These are phyloP conservation scores for Anticlea derivata DNA, from an alignment of 2,888 invertebrate genomes.

Conservation along the genomic window DNA sequence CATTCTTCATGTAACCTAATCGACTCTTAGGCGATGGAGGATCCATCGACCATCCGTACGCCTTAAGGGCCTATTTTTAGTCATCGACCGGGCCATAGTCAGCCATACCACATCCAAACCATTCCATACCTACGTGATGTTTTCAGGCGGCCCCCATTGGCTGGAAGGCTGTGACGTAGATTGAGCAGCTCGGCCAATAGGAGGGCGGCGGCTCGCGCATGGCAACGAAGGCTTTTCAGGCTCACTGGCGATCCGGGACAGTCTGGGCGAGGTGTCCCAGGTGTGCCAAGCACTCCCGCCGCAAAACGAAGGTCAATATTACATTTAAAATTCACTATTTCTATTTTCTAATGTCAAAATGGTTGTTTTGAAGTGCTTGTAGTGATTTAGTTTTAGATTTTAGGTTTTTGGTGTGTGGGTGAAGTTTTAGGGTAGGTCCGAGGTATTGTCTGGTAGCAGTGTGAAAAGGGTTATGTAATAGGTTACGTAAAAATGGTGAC, in stretches of 20 bases:
- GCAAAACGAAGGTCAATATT: conserved; percentile 70
- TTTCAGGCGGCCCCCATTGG: conserved; percentile 72
- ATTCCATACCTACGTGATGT: conserved; percentile 73
- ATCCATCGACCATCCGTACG: conserved; percentile 40
- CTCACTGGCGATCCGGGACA: conserved; percentile 55
- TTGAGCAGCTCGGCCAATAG: conserved; percentile 62
- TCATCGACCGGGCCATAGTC: conserved; percentile 61
- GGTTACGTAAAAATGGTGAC: conserved; percentile 30
- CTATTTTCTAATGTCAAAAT: conserved; percentile 30
- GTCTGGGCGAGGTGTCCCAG: conserved; percentile 78
- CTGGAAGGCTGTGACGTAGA: conserved; percentile 68
- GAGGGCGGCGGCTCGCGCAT: conserved; percentile 59
- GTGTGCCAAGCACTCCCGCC: conserved; percentile 74
- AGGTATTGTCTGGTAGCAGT: conserved; percentile 24
- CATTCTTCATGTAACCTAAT: conserved; percentile 3
- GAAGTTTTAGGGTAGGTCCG: conserved; percentile 10
- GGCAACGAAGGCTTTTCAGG: conserved; percentile 59
- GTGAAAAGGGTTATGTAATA: conserved; percentile 34
- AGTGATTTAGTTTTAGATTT: conserved; percentile 25
- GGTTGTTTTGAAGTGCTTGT: conserved; percentile 50
- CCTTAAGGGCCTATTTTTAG: conserved; percentile 70
- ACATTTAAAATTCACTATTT: conserved; percentile 37
- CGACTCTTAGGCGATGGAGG: conserved; percentile 6
- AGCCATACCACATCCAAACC: conserved; percentile 69
- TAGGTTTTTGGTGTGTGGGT: conserved; percentile 13